Evolutionary conservation across 2,797 vertebrate genomes (phyloP).

Genomic region (Lophius americanus): DNA sequence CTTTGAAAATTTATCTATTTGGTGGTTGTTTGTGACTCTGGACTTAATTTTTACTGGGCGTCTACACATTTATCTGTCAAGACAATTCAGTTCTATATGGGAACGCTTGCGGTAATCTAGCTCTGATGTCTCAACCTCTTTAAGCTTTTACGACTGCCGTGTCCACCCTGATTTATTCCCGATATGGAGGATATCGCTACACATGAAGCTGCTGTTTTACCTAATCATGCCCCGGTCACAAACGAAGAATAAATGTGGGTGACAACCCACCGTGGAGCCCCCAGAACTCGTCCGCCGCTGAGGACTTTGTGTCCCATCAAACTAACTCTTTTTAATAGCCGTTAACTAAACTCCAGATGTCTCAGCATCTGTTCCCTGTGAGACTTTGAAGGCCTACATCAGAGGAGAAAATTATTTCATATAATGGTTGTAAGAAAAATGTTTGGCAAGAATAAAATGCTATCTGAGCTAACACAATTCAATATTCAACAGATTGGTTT

Average conservation of each 20-base stretch:
- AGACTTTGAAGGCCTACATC: slow-evolving; percentile 81
- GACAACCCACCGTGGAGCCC: slow-evolving; percentile 67
- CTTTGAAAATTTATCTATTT: slow-evolving; percentile 66
- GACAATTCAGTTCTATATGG: slow-evolving; percentile 42
- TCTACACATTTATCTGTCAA: slow-evolving; percentile 60
- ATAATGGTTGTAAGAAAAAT: slow-evolving; percentile 74
- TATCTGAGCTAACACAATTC: slow-evolving; percentile 44
- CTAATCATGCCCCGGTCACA: slow-evolving; percentile 54
- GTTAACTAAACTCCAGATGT: slow-evolving; percentile 81
- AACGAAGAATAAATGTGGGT: slow-evolving; percentile 61
- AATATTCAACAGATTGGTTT: slow-evolving; percentile 27
- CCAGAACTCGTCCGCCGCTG: slow-evolving; percentile 53
- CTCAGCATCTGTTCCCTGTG: slow-evolving; percentile 78
- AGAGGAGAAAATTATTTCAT: slow-evolving; percentile 79
- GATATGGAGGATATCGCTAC: slow-evolving; percentile 14
- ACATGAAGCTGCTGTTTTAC: slow-evolving; percentile 48
- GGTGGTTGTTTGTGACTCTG: slow-evolving; percentile 62
- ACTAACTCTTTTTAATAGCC: slow-evolving; percentile 78
- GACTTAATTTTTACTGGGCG: slow-evolving; percentile 57
- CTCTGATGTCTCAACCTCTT: slow-evolving; percentile 37
- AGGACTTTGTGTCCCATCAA: slow-evolving; percentile 77
- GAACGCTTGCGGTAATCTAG: slow-evolving; percentile 29
- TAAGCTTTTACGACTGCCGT: slow-evolving; percentile 34
- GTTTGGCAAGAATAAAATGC: slow-evolving; percentile 57
- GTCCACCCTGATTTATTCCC: slow-evolving; percentile 41